Evolutionary conservation across 2,797 vertebrate species (phyloP), one percentile per base, ranked within the genome.

Genomic region (Parauchenoglanis punctatus): DNA sequence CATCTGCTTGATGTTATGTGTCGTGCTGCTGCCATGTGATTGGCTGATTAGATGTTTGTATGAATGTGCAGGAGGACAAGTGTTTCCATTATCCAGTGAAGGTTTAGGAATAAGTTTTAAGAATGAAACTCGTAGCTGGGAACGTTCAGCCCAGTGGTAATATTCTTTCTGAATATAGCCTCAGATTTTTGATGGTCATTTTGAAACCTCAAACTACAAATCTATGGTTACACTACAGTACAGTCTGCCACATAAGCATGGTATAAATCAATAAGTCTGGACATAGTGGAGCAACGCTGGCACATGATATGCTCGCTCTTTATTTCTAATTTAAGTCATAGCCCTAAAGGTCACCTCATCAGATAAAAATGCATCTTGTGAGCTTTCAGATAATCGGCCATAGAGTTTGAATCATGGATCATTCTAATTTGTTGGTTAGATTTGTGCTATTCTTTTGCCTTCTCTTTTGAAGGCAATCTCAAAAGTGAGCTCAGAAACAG

Each of bases 241-340:
- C 59, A 46, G 40, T 25, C 80, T 82, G 77, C 54, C 18, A 23
- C 54, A 15, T 59, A 59, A 40, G 54, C 56, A 35, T 59, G 80
- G 80, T 65, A 40, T 49, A 63, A 63, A 81, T 63, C 40, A 1
- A 81, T 81, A 65, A 46, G 80, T 82, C 80, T 65, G 80, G 80
- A 49, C 56, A 10, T 63, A 49, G 25, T 4, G 35, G 20, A 81
- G 35, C 35, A 46, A 46, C 1, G 4, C 35, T 81, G 58, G 80
- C 59, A 82, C 59, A 18, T 46, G 40, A 82, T 82, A 49, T 28
- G 12, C 80, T 23, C 8, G 13, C 25, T 65, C 25, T n/a, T 25
- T 63, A 61, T 65, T 61, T 28, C 40, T 82, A 44, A n/a, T 81
- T 81, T 63, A 63, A 81, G 59, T 63, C 25, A 82, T 82, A 65